phyloP scores from a whole-genome alignment of 1,140 invertebrate genomes.

The Vanessa tameamea region DNA sequence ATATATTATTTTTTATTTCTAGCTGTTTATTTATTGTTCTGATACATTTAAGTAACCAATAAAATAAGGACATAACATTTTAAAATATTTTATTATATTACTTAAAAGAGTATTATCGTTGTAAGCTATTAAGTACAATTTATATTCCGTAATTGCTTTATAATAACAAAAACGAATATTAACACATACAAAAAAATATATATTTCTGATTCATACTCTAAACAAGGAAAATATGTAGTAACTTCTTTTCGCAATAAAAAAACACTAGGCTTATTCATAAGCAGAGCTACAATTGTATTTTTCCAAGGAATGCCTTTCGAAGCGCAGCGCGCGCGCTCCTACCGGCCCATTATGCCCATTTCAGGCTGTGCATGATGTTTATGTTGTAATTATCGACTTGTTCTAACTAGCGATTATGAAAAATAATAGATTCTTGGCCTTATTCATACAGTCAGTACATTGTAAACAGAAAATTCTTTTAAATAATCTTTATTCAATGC shows the following conservation, averaged over 20 bases:
- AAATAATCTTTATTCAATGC: neutral
- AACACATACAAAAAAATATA: neutral
- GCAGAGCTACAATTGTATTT: constrained; percentile 43
- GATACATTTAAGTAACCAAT: no score
- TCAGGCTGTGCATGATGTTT: constrained; percentile 54
- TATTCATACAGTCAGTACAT: constrained; percentile 20
- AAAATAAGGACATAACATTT: no score
- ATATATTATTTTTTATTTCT: no score
- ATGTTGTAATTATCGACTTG: constrained; percentile 56
- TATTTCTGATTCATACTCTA: neutral
- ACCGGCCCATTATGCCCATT: constrained; percentile 60
- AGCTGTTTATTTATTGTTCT: no score
- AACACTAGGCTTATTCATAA: constrained; percentile 28
- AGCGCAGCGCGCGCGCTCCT: constrained; percentile 35
- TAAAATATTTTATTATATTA: no score
- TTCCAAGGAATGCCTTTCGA: constrained; percentile 46
- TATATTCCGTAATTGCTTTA: neutral
- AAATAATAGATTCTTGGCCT: constrained; percentile 22
- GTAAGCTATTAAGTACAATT: neutral
- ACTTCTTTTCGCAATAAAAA: neutral
- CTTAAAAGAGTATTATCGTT: no score
- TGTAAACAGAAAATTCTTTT: constrained; percentile 14
- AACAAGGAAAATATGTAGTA: neutral
- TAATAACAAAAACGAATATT: neutral
- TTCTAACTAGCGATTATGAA: constrained; percentile 35